Evolutionary conservation across 2,888 invertebrate genomes (phyloP).

Genomic region (Dysmachus trigonus): DNA sequence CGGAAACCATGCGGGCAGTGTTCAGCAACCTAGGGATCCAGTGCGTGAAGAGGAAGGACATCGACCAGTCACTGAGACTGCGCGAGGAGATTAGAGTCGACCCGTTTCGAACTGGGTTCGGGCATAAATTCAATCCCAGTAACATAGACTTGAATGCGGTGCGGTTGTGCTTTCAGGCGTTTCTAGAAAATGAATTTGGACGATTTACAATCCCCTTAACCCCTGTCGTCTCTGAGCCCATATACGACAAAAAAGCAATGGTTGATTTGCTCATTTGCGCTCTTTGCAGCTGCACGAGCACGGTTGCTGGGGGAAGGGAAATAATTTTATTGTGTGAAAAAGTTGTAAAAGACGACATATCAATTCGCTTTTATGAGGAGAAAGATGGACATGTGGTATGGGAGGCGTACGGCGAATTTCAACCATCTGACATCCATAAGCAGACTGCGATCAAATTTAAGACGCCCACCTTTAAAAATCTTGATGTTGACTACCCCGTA

Average conservation of each 20-base stretch:
- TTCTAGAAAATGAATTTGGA: constrained; percentile 76
- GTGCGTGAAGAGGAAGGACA: constrained; percentile 94
- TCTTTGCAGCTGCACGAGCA: constrained; percentile 85
- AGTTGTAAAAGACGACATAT: constrained; percentile 88
- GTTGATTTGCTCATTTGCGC: constrained; percentile 90
- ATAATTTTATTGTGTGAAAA: constrained; percentile 94
- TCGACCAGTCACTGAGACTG: constrained; percentile 81
- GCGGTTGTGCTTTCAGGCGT: constrained; percentile 95
- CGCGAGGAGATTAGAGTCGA: constrained; percentile 89
- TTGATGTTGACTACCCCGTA: constrained; percentile 76
- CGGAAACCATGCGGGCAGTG: constrained; percentile 79
- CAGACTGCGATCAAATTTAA: constrained; percentile 87
- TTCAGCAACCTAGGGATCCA: constrained; percentile 96
- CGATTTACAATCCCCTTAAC: constrained; percentile 76
- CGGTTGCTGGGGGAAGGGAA: constrained; percentile 87
- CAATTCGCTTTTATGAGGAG: constrained; percentile 88
- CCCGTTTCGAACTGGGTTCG: constrained; percentile 90
- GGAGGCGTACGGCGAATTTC: constrained; percentile 87
- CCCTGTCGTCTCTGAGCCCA: constrained; percentile 90
- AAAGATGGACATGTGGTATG: constrained; percentile 73
- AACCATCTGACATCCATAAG: constrained; percentile 83
- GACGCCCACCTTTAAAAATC: constrained; percentile 78
- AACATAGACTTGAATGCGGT: constrained; percentile 94
- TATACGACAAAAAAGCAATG: constrained; percentile 97
- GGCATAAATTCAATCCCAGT: constrained; percentile 82